These are phyloP conservation scores for Leptura quadrifasciata DNA, from an alignment of 2,888 invertebrate species.

Conservation along the genomic window DNA sequence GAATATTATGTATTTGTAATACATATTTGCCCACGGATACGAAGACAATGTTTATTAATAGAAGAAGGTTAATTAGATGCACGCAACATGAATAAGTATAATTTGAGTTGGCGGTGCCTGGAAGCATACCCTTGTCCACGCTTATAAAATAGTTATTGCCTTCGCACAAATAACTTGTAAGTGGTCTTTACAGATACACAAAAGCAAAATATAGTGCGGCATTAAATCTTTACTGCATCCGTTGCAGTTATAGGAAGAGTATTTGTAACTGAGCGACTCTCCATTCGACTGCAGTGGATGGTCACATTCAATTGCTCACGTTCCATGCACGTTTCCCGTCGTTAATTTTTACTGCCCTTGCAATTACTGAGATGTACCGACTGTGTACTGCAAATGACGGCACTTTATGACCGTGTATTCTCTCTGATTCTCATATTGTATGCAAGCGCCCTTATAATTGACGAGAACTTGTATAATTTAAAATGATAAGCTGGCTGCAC, in stretches of 20 bases:
- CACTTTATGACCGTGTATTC: conserved; percentile 58
- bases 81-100: conserved; percentile 7
- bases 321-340: conserved; percentile 73
- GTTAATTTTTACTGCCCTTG: conserved; percentile 72
- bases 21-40: not conserved
- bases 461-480: conserved; percentile 21
- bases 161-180: conserved; percentile 38
- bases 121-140: conserved; percentile 20
- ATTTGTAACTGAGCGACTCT: conserved; percentile 59
- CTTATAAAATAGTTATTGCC: conserved; percentile 23
- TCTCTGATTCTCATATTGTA: conserved; percentile 51
- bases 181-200: conserved; percentile 61
- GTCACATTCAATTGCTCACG: conserved; percentile 72
- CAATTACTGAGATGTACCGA: conserved; percentile 69
- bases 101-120: conserved; percentile 6
- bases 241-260: conserved; percentile 58
- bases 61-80: conserved; percentile 12
- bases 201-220: conserved; percentile 62
- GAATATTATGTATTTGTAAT: not conserved
- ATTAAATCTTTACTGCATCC: conserved; percentile 69
- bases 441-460: conserved; percentile 47
- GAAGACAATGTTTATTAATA: conserved; percentile 14
- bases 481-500: conserved; percentile 8
- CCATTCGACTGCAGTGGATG: conserved; percentile 67
- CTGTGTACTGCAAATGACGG: conserved; percentile 62